These are phyloP conservation scores for Rhopalosiphum nymphaeae DNA, from an alignment of 2,888 invertebrate species.

Conservation along the genomic window DNA sequence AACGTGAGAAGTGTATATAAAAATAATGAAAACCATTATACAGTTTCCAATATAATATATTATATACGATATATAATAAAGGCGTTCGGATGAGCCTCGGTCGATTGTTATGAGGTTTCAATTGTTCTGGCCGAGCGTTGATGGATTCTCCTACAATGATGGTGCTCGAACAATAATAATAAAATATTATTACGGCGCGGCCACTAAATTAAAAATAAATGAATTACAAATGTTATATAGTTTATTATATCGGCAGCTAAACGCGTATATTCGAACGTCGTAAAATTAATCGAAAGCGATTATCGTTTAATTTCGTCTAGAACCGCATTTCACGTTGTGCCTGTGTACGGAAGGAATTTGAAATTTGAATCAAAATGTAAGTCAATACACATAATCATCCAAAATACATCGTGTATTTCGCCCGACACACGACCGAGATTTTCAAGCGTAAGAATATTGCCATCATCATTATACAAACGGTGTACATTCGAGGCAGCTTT, in stretches of 20 bases:
- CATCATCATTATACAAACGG: background rate
- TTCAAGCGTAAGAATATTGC: background rate
- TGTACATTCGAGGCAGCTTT: background rate
- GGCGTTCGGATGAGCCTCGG: background rate
- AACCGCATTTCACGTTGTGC: background rate
- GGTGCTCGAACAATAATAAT: conserved; percentile 40
- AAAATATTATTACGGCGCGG: conserved; percentile 30
- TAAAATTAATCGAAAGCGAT: conserved; percentile 54
- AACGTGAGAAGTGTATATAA: conserved; percentile 12
- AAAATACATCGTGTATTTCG: background rate
- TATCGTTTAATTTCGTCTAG: background rate
- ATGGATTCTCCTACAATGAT: conserved; percentile 55
- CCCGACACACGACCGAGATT: background rate
- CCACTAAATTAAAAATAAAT: conserved; percentile 52
- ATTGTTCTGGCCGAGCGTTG: conserved; percentile 38
- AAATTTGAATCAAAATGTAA: background rate
- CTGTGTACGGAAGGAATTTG: background rate
- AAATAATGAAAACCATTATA: conserved; percentile 38
- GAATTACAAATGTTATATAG: conserved; percentile 15
- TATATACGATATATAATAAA: background rate
- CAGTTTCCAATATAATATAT: background rate
- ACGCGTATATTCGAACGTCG: conserved; percentile 27
- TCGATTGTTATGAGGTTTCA: conserved; percentile 50
- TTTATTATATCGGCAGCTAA: conserved; percentile 4
- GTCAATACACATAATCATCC: background rate